These are phyloP conservation scores for Rousettus leschenaultii DNA, from an alignment of 2,113 vertebrate species.

Conservation along the genomic window DNA sequence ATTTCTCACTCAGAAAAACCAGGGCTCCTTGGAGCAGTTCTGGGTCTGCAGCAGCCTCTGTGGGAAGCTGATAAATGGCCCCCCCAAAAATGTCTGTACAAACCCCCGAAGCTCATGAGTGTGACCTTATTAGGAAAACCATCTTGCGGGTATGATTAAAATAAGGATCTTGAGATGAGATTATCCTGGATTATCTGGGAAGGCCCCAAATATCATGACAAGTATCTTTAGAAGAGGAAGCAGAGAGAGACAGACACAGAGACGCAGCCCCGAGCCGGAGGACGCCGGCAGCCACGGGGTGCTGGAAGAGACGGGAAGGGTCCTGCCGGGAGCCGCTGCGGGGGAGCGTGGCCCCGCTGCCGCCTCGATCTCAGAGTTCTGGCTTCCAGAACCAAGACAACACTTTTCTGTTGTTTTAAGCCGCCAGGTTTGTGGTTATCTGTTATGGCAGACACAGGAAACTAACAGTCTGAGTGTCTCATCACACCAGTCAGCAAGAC, in stretches of 20 bases:
- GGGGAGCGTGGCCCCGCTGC: too few relatives aligned
- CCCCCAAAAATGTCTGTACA: too few relatives aligned
- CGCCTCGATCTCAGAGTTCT: not conserved
- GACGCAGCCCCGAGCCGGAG: fast-evolving
- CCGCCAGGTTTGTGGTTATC: not conserved
- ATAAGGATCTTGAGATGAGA: too few relatives aligned
- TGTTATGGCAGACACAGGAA: not conserved
- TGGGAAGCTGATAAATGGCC: not conserved
- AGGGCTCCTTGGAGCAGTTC: not conserved
- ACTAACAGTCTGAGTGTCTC: not conserved
- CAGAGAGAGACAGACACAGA: not conserved
- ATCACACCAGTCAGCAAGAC: not conserved
- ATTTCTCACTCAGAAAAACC: not conserved
- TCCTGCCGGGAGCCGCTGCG: not conserved
- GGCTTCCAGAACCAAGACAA: not conserved
- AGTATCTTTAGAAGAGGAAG: not conserved
- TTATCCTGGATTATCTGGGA: too few relatives aligned
- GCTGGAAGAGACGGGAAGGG: not conserved
- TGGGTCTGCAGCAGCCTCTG: not conserved
- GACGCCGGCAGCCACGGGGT: not conserved
- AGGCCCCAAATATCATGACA: not conserved
- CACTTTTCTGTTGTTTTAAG: not conserved
- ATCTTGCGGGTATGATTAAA: not conserved
- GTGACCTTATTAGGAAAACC: not conserved
- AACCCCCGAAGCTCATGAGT: not conserved